These are phyloP conservation scores for Polyodon spathula DNA, from an alignment of 2,113 vertebrate species.

Conservation along the genomic window DNA sequence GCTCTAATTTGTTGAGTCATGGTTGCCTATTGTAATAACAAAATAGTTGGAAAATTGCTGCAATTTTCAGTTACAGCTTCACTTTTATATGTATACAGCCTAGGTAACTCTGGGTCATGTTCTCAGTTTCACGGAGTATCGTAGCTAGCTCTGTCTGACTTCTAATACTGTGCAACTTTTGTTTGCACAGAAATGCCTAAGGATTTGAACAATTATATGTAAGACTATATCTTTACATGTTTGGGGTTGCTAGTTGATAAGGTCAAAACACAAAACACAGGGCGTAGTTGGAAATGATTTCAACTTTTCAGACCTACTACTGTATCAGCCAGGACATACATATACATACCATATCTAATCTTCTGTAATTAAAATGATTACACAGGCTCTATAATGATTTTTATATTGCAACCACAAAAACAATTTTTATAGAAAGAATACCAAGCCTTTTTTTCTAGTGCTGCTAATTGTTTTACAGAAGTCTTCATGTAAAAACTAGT, in stretches of 20 bases:
- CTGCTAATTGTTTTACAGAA: too few species aligned
- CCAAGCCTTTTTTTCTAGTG: too few species aligned
- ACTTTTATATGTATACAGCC: slow-evolving; percentile 12
- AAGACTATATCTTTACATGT: slow-evolving; percentile 42
- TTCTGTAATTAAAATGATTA: too few species aligned
- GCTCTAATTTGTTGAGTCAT: slow-evolving; percentile 6
- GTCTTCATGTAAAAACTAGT: too few species aligned
- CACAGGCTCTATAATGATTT: too few species aligned
- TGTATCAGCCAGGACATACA: too few species aligned
- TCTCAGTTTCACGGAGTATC: slow-evolving; percentile 31
- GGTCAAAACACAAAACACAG: slow-evolving; percentile 46
- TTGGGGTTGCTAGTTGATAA: slow-evolving; percentile 37
- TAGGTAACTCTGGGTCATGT: slow-evolving; percentile 20
- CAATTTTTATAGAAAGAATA: too few species aligned
- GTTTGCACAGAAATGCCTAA: slow-evolving; percentile 36
- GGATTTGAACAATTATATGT: slow-evolving; percentile 51
- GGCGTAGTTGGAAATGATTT: not conserved
- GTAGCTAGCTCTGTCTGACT: not conserved
- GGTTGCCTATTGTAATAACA: slow-evolving; percentile 6
- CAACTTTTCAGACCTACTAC: too few species aligned
- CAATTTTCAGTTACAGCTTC: slow-evolving; percentile 18
- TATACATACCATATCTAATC: too few species aligned
- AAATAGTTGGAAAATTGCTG: slow-evolving; percentile 21
- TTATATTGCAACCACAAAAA: too few species aligned
- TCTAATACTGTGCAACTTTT: slow-evolving; percentile 6